phyloP scores from a whole-genome alignment of 30 jellyfish, hydroid and myxozoan genomes.

The Cassiopea xamachana region DNA sequence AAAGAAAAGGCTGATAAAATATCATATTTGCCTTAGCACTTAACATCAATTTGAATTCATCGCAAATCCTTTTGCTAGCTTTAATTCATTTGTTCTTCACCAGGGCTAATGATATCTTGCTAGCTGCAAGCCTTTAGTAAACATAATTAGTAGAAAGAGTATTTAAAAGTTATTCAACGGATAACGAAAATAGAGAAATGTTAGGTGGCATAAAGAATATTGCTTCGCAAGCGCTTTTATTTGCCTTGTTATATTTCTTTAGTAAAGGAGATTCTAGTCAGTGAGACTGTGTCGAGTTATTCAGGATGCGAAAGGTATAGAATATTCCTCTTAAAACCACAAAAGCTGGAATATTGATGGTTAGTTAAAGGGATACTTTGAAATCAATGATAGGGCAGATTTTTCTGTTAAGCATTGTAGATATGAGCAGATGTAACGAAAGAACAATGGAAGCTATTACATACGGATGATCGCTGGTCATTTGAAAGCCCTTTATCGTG shows the following conservation, averaged over 20 bases:
- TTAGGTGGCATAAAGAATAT: no score
- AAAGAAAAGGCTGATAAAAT: background rate
- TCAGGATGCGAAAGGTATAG: no score
- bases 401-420: background rate
- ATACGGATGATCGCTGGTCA: constrained; percentile 4
- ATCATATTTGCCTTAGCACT: background rate
- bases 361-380: background rate
- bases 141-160: no score
- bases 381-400: background rate
- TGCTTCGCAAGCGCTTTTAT: no score
- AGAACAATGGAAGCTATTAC: constrained; percentile 3
- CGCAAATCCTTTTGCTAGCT: background rate
- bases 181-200: no score
- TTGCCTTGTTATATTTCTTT: no score
- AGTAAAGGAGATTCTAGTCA: no score
- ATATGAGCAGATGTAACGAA: background rate
- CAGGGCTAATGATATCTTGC: background rate
- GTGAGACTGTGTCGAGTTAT: no score
- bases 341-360: background rate
- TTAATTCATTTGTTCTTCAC: background rate
- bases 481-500: background rate
- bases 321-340: no score
- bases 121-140: background rate
- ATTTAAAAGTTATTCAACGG: no score
- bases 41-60: background rate